Base-by-base conservation (phyloP, 1,140 invertebrate species). In the Episyrphus balteatus region DNA sequence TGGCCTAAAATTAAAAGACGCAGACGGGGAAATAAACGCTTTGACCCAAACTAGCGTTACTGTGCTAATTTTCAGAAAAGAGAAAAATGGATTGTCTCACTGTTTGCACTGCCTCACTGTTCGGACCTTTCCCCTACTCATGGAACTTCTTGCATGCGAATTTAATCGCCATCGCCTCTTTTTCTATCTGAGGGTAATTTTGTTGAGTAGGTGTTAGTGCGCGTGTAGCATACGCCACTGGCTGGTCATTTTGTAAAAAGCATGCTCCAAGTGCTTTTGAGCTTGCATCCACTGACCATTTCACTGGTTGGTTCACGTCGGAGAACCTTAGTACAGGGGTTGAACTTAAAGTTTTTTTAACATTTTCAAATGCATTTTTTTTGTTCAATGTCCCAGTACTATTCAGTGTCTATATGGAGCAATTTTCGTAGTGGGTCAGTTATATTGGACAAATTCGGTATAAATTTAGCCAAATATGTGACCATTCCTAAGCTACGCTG, bases 401-500 rank as follows among this genome's bases (percentile, higher is more conserved):
- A 72, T 11, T 21, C 11, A 14, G 17, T 44, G 7, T 72, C 57
- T 53, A 73, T 70, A 49, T 66, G 66, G 17, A 67, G 44, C 8
- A 76, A 51, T 5, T 62, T 46, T 13, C 64, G 53, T 26, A 77
- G 50, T 32, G 63, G 54, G 31, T 47, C 51, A 6, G 66, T 66
- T 12, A 56, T 32, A 31, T 65, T 51, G 17, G 69, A 64, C 15
- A 68, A 56, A 51, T 73, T 66, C 11, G 51, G 55, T 14, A 71
- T 61, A 54, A 62, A 72, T 50, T 59, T 58, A 34, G 51, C 41
- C n/a, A 71, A 46, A 53, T 62, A 70, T 47, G 67, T 71, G 8
- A 69, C 51, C 51, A 70, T 58, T 3, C 70, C 70, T 33, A 73
- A 45, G 48, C 72, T 60, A 49, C 55, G 57, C 46, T 61, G 48